Evolutionary conservation across 2,888 invertebrate species (phyloP), one percentile per base, ranked within the genome.

Genomic region (Hypolimnas misippus): DNA sequence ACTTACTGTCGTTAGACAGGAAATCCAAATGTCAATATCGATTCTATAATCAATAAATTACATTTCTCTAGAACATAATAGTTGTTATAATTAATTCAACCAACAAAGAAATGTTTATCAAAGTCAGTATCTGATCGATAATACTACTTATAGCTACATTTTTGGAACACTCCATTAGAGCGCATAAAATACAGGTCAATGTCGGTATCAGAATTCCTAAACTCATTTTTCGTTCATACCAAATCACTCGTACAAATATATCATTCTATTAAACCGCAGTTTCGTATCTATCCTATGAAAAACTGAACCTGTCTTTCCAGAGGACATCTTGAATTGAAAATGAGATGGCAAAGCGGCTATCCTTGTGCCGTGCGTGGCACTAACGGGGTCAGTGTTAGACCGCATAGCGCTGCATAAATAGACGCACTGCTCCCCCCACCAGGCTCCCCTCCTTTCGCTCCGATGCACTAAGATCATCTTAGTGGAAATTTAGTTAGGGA

Each of bases 351-450:
- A 67, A 53, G 65, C 65, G 61, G 73, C 58, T 67, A 70, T 71
- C 71, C 74, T 87, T 87, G 86, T 87, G 85, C 85, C 54, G 85
- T 84, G 86, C 81, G 84, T 84, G 83, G 80, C 78, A 83, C 82
- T 87, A 90, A 88, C 87, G 87, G 81, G 91, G 90, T 90, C 91
- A 91, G 90, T 91, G 90, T 89, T 91, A 91, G 90, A 89, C 86
- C 89, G 83, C 87, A 88, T 86, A 86, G 85, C 84, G 79, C 82
- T 85, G 87, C 88, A 86, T 83, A 89, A 89, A 89, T 89, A 89
- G 88, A 83, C n/a, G n/a, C n/a, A n/a, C n/a, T n/a, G n/a, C 66
- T 62, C 73, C 70, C 76, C 78, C 76, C 75, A 70, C 70, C 42
- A 57, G n/a, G 58, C 44, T 46, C 58, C 38, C 63, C 21, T 46